These are phyloP conservation scores for Zaprionus gabonicus DNA, from an alignment of 1,140 invertebrate species.

Conservation along the genomic window DNA sequence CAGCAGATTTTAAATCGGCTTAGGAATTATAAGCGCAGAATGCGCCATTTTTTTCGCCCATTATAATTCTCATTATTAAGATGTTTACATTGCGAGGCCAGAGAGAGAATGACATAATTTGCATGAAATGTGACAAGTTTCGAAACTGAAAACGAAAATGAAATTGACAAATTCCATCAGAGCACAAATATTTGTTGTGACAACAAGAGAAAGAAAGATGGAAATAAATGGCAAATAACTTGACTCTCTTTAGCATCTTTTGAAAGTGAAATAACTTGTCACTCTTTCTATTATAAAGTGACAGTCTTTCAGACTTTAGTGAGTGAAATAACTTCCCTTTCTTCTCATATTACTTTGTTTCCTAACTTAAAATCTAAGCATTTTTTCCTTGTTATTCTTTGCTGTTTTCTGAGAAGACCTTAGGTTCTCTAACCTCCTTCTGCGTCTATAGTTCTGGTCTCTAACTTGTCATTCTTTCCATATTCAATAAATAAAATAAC, in stretches of 20 bases:
- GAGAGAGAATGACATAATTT: conserved; percentile 30
- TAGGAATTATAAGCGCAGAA: conserved; percentile 50
- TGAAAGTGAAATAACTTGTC: not conserved
- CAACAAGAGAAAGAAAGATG: not conserved
- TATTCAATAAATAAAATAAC: no score
- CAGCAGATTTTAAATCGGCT: conserved; percentile 55
- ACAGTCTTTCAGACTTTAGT: not conserved
- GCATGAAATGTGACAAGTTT: conserved; percentile 24
- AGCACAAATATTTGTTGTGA: conserved; percentile 1
- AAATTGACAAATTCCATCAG: conserved; percentile 12
- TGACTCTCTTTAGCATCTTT: not conserved
- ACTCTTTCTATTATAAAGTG: not conserved
- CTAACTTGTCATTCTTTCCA: no score
- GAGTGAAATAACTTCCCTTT: not conserved
- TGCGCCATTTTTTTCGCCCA: conserved; percentile 43
- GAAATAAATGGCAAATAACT: not conserved
- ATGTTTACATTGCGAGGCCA: conserved; percentile 60
- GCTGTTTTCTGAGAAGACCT: no score
- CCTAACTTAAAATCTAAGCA: no score
- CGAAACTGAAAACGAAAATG: conserved; percentile 9
- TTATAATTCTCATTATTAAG: conserved; percentile 71
- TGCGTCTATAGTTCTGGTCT: no score
- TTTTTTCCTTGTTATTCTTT: no score
- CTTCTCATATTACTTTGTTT: no score
- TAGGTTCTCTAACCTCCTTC: no score